phyloP scores from a whole-genome alignment of 2,113 vertebrate genomes.

The Ondatra zibethicus region DNA sequence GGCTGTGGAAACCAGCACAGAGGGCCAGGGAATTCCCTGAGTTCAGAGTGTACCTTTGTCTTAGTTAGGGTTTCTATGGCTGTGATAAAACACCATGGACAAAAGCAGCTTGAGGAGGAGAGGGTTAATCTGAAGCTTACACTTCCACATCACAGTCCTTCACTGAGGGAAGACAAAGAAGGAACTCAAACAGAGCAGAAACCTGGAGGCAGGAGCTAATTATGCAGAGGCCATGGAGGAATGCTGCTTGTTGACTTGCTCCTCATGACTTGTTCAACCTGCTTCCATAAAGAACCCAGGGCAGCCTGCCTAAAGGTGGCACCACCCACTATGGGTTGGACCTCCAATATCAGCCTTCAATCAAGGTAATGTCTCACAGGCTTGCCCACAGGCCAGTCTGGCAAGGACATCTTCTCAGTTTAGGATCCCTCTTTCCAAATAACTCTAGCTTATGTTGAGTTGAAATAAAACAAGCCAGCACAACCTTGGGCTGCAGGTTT shows the following conservation, averaged over 20 bases:
- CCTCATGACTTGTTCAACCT: neutral
- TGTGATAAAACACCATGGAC: neutral
- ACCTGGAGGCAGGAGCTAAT: neutral
- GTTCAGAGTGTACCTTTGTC: neutral
- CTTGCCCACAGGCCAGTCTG: neutral
- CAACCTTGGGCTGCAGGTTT: neutral
- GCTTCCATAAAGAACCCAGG: neutral
- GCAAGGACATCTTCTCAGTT: neutral
- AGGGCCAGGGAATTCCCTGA: neutral
- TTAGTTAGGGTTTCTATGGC: neutral
- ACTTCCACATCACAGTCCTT: neutral
- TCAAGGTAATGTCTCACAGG: neutral
- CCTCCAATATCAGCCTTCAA: neutral
- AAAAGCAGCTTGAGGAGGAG: neutral
- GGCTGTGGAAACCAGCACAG: neutral
- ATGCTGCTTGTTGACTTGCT: neutral
- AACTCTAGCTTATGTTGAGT: neutral
- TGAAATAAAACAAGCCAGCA: neutral
- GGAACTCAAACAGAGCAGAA: neutral
- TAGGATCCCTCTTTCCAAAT: neutral
- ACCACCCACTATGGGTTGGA: neutral
- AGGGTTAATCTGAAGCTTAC: neutral
- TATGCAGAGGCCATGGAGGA: too few relatives aligned
- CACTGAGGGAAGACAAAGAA: neutral
- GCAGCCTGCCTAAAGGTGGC: neutral